Evolutionary conservation across 2,888 invertebrate species (phyloP), one percentile per base, ranked within the genome.

Genomic region (Nipponacmea schrenckii): DNA sequence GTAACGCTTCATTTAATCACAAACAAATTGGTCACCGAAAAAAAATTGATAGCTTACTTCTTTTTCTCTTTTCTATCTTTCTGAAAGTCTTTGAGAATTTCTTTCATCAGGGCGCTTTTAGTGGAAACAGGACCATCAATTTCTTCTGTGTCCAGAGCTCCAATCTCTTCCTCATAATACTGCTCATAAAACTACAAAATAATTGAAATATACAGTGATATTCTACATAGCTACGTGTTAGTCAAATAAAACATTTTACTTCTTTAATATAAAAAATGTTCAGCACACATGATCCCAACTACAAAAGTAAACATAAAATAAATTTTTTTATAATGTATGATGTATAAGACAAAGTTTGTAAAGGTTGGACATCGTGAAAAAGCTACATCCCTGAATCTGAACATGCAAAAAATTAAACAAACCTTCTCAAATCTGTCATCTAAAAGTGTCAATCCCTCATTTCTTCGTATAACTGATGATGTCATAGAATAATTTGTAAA

Each of bases 401-500:
- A 31, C 31, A 4, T 31, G 31, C 2, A 31, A 31, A 31, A 1
- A 39, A 5, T 5, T 39, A 10, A 39, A 39, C 39, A 50, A 64
- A 94, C 94, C 90, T 93, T 93, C 89, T 97, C 97, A 90, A 97
- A 98, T 80, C 93, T 91, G 81, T 95, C 93, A 90, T 98, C 98
- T 0, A 97, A 89, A 20, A 95, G 87, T 0, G 93, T 91, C 0
- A 97, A 91, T 12, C 95, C 94, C 69, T 95, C 92, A 89, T 95
- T 96, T 69, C 97, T 92, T 20, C 92, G 90, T 31, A 97, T 94
- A 1, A 96, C 94, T 79, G 96, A 96, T 44, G 96, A 96, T 0
- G 94, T 94, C 94, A 97, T 94, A 0, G 97, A 97, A 89, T 97
- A 97, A 82, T 95, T 94, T 0, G 97, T 96, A 89, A 97, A 97